Base-by-base conservation (phyloP, 2,113 vertebrate genomes). In the Amblyopsis rosae region DNA sequence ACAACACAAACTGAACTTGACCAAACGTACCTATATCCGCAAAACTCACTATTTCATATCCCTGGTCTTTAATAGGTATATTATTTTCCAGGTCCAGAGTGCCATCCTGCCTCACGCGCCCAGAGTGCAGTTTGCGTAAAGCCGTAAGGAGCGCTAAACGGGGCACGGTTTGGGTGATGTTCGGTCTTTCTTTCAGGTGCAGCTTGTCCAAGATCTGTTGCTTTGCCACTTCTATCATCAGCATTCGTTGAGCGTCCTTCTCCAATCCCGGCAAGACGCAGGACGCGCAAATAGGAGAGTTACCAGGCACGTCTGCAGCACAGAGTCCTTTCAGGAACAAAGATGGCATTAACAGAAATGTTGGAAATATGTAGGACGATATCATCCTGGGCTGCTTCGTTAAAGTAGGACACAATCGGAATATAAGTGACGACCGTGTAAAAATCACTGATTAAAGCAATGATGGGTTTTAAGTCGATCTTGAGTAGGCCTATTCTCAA, bases 31-130 rank as follows among this genome's bases (percentile, higher is more conserved):
- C 95, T 91, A 89, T 89, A 76, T 98, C 92, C 9, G 96, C 96
- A 74, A 99, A 98, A 83, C 95, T 98, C 86, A 99, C 95, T 75
- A 98, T 95, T 84, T 99, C 96, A 86, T 96, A 98, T 17, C 93
- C 92, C 72, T 93, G 94, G 55, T 94, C 92, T 54, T 82, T 91
- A 0, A 77, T 67, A 1, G 67, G 78, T 51, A 68, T 41, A 26
- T 12, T 86, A 73, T 77, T 91, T 2, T 83, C 90, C 1, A 90
- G 78, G 58, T 86, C 87, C 16, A 91, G 59, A 0, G 71, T 90
- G 0, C 69, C 82, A 41, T 94, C 92, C 49, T 87, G 84, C 15
- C 81, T 83, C 65, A 91, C 65, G 1, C 90, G 90, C 12, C 89
- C 93, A 7, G 89, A 85, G 9, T 92, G 93, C 71, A 98, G 90